Conservation (phyloP, 1,140 invertebrate genomes). For the Potamilus streckersoni region DNA sequence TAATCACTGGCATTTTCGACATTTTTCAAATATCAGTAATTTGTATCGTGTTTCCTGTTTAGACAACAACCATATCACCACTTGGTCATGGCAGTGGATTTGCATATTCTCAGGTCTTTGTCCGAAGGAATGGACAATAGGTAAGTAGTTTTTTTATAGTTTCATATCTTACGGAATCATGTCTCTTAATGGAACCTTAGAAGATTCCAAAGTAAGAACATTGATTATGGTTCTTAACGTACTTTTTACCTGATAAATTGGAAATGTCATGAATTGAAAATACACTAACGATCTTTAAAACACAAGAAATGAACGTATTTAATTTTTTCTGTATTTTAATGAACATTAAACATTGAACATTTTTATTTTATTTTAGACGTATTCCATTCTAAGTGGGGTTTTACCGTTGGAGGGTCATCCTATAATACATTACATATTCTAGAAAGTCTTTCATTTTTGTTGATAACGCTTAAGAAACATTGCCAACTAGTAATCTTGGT, state of each 20-base stretch:
- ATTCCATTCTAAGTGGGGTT: too few relatives aligned
- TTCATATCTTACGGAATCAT: background rate
- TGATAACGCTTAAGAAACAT: too few relatives aligned
- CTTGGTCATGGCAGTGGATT: constrained; percentile 51
- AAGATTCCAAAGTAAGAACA: background rate
- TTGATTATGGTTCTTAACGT: background rate
- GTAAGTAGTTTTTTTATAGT: constrained; percentile 15
- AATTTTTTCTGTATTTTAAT: too few relatives aligned
- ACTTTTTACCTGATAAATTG: background rate
- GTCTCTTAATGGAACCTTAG: background rate
- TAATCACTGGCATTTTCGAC: too few relatives aligned
- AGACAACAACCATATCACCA: constrained; percentile 38
- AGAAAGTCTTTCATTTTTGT: too few relatives aligned
- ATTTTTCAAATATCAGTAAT: too few relatives aligned
- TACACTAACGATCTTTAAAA: background rate
- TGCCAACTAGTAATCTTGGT: too few relatives aligned
- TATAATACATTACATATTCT: too few relatives aligned
- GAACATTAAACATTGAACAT: too few relatives aligned
- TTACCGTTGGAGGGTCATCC: too few relatives aligned
- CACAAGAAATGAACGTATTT: too few relatives aligned
- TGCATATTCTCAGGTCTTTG: constrained; percentile 41
- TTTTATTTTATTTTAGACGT: too few relatives aligned
- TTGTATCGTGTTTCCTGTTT: background rate
- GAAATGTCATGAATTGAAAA: background rate
- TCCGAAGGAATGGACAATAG: constrained; percentile 46